phyloP scores from a whole-genome alignment of 1,140 invertebrate species.

The Caenorhabditis inopinata region DNA sequence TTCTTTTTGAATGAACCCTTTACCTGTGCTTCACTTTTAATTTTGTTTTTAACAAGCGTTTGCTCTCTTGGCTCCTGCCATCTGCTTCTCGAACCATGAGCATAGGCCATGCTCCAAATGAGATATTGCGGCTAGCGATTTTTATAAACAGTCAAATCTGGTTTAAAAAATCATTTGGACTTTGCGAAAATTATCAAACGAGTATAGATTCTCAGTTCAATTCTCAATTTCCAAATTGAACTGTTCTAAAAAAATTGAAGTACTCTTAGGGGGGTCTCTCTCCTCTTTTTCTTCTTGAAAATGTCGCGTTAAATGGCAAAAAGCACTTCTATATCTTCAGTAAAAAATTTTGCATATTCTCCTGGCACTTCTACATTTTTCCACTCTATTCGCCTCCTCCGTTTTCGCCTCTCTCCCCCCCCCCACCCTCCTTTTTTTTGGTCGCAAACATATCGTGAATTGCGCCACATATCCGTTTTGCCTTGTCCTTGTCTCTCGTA shows the following conservation, averaged over 20 bases:
- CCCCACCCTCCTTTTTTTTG: background rate
- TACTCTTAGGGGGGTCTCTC: background rate
- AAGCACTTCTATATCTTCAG: background rate
- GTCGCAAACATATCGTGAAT: background rate
- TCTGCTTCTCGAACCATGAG: too few species aligned
- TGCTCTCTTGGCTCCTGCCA: too few species aligned
- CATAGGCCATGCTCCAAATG: too few species aligned
- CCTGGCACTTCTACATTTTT: background rate
- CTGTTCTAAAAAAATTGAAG: background rate
- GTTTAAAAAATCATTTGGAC: too few species aligned
- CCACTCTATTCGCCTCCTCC: background rate
- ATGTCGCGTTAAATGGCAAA: slow-evolving; percentile 17
- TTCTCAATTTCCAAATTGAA: too few species aligned
- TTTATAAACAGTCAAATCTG: too few species aligned
- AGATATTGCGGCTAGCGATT: too few species aligned
- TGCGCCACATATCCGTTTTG: background rate
- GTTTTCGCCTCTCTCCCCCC: background rate
- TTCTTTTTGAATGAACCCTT: too few species aligned
- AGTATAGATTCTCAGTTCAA: too few species aligned
- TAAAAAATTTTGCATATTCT: slow-evolving; percentile 22
- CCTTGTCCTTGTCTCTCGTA: background rate
- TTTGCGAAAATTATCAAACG: too few species aligned
- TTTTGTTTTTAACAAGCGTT: too few species aligned
- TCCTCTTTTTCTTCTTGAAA: slow-evolving; percentile 1
- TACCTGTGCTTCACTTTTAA: too few species aligned